Conservation (phyloP, 2,797 vertebrate genomes). For the Sebastes hubbsi region DNA sequence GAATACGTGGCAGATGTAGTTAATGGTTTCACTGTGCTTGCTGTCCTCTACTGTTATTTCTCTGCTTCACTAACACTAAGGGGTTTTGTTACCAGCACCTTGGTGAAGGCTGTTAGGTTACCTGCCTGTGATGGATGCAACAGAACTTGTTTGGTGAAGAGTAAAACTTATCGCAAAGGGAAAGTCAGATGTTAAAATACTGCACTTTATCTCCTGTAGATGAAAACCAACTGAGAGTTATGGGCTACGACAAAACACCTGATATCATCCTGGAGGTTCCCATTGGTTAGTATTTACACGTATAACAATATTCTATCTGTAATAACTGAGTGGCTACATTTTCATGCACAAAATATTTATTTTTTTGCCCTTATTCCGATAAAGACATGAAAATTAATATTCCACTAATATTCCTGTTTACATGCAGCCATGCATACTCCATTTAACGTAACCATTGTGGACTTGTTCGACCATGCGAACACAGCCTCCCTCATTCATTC, state of each 20-base stretch:
- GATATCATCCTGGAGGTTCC: constrained; percentile 99
- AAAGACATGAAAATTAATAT: not conserved
- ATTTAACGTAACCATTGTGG: not conserved
- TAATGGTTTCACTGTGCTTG: constrained; percentile 60
- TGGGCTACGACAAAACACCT: constrained; percentile 99
- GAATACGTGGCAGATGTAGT: constrained; percentile 68
- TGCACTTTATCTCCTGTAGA: constrained; percentile 79
- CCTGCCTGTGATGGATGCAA: constrained; percentile 20
- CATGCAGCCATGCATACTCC: not conserved
- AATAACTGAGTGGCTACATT: not conserved
- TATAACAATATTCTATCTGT: not conserved
- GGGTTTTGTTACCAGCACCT: constrained; percentile 48
- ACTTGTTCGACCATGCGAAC: not conserved
- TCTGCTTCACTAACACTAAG: constrained; percentile 39
- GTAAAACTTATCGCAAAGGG: constrained; percentile 1
- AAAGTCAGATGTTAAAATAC: constrained; percentile 26
- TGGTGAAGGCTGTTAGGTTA: constrained; percentile 35
- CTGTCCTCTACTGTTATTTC: constrained; percentile 55
- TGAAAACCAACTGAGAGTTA: constrained; percentile 96
- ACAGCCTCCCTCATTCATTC: not conserved
- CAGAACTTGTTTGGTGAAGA: not conserved
- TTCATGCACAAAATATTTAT: not conserved
- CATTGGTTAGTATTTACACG: constrained; percentile 83
- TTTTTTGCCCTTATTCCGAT: not conserved
- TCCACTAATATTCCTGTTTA: not conserved